These are phyloP conservation scores for Monochamus saltuarius DNA, from an alignment of 1,140 invertebrate species.

Conservation along the genomic window DNA sequence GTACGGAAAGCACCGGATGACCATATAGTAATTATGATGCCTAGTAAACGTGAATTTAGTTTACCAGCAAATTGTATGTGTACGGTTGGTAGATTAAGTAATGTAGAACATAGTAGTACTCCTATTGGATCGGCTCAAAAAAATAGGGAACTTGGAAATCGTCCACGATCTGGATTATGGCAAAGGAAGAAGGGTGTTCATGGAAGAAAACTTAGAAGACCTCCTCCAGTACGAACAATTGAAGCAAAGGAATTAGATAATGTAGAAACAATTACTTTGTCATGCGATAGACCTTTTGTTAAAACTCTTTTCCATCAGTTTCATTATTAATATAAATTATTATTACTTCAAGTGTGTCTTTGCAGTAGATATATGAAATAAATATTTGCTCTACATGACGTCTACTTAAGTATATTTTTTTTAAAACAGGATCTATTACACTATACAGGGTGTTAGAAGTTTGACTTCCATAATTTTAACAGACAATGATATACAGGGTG, in stretches of 20 bases:
- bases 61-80: slow-evolving; percentile 85
- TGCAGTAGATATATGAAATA: too few relatives aligned
- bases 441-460: too few relatives aligned
- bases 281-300: slow-evolving; percentile 27
- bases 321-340: slow-evolving; percentile 32
- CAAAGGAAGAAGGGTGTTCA: slow-evolving; percentile 85
- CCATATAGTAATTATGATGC: slow-evolving; percentile 75
- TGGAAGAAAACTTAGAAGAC: slow-evolving; percentile 81
- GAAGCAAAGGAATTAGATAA: slow-evolving; percentile 5
- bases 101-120: slow-evolving; percentile 70
- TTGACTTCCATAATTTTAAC: too few relatives aligned
- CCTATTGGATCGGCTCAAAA: slow-evolving; percentile 82
- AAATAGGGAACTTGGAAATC: slow-evolving; percentile 80
- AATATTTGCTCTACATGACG: too few relatives aligned
- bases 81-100: slow-evolving; percentile 86
- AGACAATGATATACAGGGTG: too few relatives aligned
- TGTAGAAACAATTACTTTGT: slow-evolving; percentile 33
- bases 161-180: slow-evolving; percentile 90
- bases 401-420: too few relatives aligned
- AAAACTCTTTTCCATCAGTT: slow-evolving; percentile 32
- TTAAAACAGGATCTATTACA: too few relatives aligned
- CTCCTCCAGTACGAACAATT: slow-evolving; percentile 57
- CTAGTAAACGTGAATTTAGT: slow-evolving; percentile 82
- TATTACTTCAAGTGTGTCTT: slow-evolving; percentile 1
- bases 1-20: slow-evolving; percentile 71